Base-by-base conservation (phyloP, 2,113 vertebrate species). In the Piprites chloris region DNA sequence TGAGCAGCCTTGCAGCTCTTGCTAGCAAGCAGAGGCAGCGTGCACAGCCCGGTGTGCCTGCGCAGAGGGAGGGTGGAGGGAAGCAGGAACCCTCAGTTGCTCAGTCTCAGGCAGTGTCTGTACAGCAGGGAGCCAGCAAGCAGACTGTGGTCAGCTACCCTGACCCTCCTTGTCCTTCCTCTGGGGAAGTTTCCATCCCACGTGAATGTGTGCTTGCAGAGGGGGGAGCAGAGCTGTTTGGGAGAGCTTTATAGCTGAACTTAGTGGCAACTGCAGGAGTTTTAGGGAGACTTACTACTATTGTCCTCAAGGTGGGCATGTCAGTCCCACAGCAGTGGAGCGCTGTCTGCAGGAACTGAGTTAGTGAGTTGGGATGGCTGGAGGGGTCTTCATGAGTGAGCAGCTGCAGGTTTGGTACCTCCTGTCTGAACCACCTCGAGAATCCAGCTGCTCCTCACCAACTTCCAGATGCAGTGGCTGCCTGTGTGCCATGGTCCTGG, bases 401-500 rank as follows among this genome's bases (percentile, higher is more conserved):
- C 52, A 59, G 23, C 33, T 39, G 33, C 44, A 66, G 41, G 59
- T 66, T 58, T 66, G 50, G 17, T 27, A 24, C 23, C 28, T 55
- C 35, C 80, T 50, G 10, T 56, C 42, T 50, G 56, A 71, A 37
- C 22, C 56, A 56, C 27, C 66, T 66, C 33, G 18, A 46, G 46
- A 39, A 32, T 32, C 56, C 49, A 63, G 14, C 55, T 42, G n/a
- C 30, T 52, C 20, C 28, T 85, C 1, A 1, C 42, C 22, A 73
- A 21, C 44, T 9, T n/a, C 58, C 66, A n/a, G 37, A 32, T 47
- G 50, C 15, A 8, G 50, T 14, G 20, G 24, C 28, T 66, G n/a
- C n/a, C 61, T 53, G 26, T 1, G 0, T 49, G 68, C 39, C 41
- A 5, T 0, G 1, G n/a, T 47, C 44, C 14, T 1, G 0, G 27